Conservation (phyloP, 2,888 invertebrate genomes). For the Stenolophus ochropezus region DNA sequence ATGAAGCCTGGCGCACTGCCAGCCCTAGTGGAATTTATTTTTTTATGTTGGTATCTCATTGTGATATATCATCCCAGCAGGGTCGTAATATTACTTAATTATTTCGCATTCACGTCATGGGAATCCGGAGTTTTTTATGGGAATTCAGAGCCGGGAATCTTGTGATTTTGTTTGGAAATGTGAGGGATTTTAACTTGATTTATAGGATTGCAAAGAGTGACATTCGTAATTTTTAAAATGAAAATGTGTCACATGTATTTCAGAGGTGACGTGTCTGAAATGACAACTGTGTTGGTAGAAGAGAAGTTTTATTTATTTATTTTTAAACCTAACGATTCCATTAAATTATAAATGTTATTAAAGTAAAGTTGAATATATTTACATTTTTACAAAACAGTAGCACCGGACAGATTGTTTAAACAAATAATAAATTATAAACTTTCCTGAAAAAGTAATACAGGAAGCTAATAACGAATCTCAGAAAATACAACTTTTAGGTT, state of each 20-base stretch:
- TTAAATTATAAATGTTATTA: too few relatives aligned
- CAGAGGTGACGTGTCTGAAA: neutral
- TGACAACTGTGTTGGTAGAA: neutral
- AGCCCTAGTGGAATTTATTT: conserved; percentile 33
- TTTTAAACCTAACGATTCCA: too few relatives aligned
- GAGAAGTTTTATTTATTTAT: neutral
- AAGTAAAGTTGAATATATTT: too few relatives aligned
- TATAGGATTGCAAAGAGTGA: neutral
- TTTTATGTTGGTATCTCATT: conserved; percentile 27
- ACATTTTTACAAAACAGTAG: too few relatives aligned
- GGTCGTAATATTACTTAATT: conserved; percentile 41
- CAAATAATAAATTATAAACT: too few relatives aligned
- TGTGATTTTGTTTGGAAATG: neutral
- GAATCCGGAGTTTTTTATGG: neutral
- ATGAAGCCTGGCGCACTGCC: conserved; percentile 29
- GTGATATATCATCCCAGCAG: conserved; percentile 9
- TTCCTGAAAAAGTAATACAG: too few relatives aligned
- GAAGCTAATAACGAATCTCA: too few relatives aligned
- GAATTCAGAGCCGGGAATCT: neutral
- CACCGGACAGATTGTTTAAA: too few relatives aligned
- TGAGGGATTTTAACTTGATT: conserved; percentile 25
- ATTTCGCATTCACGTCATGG: conserved; percentile 16
- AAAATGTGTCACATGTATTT: conserved; percentile 3
- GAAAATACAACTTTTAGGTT: too few relatives aligned
- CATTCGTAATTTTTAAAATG: conserved; percentile 26